Evolutionary conservation across 2,797 vertebrate species (phyloP).

Genomic region (Aulostomus chinensis): DNA sequence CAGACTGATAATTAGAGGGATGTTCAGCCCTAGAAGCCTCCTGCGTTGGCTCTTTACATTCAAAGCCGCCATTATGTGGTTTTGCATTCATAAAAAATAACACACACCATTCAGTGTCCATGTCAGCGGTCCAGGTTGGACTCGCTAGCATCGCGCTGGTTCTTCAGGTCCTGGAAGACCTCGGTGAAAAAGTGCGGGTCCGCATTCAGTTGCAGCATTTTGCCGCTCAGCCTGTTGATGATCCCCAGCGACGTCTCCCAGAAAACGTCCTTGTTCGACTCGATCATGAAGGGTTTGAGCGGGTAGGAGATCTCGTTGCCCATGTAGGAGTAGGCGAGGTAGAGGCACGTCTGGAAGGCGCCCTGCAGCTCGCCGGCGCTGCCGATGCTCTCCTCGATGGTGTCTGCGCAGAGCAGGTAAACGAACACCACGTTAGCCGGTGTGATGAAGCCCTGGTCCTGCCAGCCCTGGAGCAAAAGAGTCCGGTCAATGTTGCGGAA

Average conservation of each 20-base stretch:
- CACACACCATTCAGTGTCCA: neutral
- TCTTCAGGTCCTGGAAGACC: constrained; percentile 97
- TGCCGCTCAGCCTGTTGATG: constrained; percentile 91
- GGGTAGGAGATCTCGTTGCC: constrained; percentile 99
- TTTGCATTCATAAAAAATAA: constrained; percentile 31
- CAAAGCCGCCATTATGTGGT: constrained; percentile 39
- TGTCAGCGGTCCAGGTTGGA: constrained; percentile 88
- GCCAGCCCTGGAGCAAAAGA: constrained; percentile 96
- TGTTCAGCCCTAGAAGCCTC: constrained; percentile 29
- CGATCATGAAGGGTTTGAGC: constrained; percentile 94
- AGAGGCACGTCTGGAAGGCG: constrained; percentile 94
- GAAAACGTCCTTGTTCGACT: constrained; percentile 92
- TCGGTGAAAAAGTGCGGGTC: constrained; percentile 98
- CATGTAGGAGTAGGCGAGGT: constrained; percentile 97
- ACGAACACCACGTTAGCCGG: constrained; percentile 97
- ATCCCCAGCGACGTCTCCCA: constrained; percentile 92
- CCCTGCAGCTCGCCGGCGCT: constrained; percentile 89
- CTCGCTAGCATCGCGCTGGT: constrained; percentile 84
- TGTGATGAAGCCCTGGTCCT: constrained; percentile 97
- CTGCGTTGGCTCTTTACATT: constrained; percentile 22
- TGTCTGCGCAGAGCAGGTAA: constrained; percentile 93
- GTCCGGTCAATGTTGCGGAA: constrained; percentile 96
- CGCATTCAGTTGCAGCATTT: constrained; percentile 96
- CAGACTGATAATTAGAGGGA: no score
- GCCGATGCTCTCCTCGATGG: constrained; percentile 84